Base-by-base conservation (phyloP, 2,797 vertebrate species). In the Poecilia picta region DNA sequence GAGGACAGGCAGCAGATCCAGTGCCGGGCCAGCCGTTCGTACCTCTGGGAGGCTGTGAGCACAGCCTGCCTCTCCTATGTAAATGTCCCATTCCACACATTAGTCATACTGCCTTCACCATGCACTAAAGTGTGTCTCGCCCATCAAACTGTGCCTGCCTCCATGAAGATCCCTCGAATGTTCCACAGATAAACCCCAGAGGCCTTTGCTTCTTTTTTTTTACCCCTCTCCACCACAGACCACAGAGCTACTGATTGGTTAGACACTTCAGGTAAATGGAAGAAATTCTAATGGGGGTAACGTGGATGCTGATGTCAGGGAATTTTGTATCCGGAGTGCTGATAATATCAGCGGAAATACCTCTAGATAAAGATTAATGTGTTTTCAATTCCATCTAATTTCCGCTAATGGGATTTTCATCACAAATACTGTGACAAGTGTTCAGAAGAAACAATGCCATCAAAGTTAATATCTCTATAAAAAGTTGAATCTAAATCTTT, bases 41-140 rank as follows among this genome's bases (percentile, higher is more conserved):
- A 95, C 94, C 94, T 95, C 93, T 94, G 95, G 94, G 94, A 94
- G 90, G 89, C 91, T 87, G 88, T 81, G 28, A 90, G 93, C 93
- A 75, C 91, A 83, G 91, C 86, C 91, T 91, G 88, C 92, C 92
- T 94, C 93, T 93, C 85, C 93, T 94, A 95, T 95, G 93, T 95
- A 95, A 96, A 95, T 94, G 93, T 92, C 90, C 93, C 93, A 93
- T 93, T 95, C 93, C 91, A 89, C 91, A 93, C 94, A 94, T 95
- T 95, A 94, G 93, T 94, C 94, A 94, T 94, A 93, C 91, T 92
- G 91, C 93, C 91, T 92, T 92, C 93, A 92, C 92, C 88, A 80
- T 88, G 88, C 89, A 89, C 92, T 93, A 91, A 94, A 94, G 90
- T 92, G 88, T 90, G 91, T 87, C 91, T 92, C 88, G 87, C 92